A percentile compares a stretch with the other conserved stretches of the same genome.
These are phyloP conservation scores for Diachasma alloeum DNA, from an alignment of 1,140 invertebrate genomes.

Conservation along the genomic window DNA sequence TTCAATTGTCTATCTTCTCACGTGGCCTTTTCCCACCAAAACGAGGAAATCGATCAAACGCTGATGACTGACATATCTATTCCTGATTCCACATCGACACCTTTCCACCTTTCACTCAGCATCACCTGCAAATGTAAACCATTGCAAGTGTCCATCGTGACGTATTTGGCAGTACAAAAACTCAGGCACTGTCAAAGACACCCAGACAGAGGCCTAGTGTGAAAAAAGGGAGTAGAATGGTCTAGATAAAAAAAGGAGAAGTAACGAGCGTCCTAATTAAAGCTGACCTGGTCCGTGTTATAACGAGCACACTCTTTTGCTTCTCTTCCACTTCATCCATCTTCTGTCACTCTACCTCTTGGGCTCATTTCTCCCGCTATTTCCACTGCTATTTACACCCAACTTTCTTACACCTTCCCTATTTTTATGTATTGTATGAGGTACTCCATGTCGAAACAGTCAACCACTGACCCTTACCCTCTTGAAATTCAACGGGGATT, in stretches of 20 bases:
- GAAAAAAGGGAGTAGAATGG: background rate
- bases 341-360: background rate
- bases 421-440: background rate
- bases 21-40: background rate
- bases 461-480: too few species aligned
- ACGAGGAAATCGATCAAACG: background rate
- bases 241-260: background rate
- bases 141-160: background rate
- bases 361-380: background rate
- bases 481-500: too few species aligned
- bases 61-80: background rate
- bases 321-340: constrained; percentile 17
- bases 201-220: background rate
- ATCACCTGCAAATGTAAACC: background rate
- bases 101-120: background rate
- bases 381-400: background rate
- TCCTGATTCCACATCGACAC: background rate
- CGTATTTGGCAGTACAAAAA: background rate
- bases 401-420: background rate
- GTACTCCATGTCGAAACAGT: too few species aligned
- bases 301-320: constrained; percentile 6
- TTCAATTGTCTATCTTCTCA: background rate
- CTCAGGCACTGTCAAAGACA: background rate
- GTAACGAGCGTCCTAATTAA: constrained; percentile 24
- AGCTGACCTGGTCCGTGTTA: constrained; percentile 2